These are phyloP conservation scores for Silurus aristotelis DNA, from an alignment of 2,797 vertebrate genomes.

Conservation along the genomic window DNA sequence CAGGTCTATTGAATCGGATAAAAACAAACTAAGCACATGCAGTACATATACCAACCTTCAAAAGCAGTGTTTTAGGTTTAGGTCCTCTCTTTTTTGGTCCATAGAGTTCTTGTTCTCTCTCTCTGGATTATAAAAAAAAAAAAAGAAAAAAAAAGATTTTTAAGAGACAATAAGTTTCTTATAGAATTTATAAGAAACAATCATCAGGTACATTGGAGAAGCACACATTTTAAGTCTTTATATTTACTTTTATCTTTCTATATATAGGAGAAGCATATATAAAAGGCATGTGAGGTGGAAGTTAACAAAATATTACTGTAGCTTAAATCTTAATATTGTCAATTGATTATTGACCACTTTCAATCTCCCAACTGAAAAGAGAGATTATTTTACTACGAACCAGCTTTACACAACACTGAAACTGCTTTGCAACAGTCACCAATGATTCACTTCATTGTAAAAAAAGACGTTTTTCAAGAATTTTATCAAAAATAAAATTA, in stretches of 20 bases:
- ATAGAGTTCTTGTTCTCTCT: slow-evolving; percentile 84
- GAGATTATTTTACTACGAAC: neutral
- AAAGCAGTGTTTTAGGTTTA: slow-evolving; percentile 86
- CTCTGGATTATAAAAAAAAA: slow-evolving; percentile 65
- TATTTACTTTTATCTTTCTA: neutral
- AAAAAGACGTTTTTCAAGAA: too few species aligned
- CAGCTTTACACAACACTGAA: neutral
- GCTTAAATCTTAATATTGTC: neutral
- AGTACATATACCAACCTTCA: slow-evolving; percentile 76
- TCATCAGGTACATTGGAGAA: neutral
- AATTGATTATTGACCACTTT: neutral
- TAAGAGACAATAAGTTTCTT: too few species aligned
- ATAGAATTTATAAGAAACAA: neutral
- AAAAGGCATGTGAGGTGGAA: neutral
- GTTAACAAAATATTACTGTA: neutral
- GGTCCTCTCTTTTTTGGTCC: slow-evolving; percentile 89
- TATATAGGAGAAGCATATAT: neutral
- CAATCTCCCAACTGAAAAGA: neutral
- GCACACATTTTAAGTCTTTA: neutral
- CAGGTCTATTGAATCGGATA: neutral
- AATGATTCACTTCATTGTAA: neutral
- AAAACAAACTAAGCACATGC: too few species aligned
- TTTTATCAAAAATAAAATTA: neutral
- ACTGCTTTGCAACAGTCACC: neutral
- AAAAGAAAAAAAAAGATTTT: neutral